Conservation (phyloP, 1,140 invertebrate species). For the Ditylenchus dipsaci region DNA sequence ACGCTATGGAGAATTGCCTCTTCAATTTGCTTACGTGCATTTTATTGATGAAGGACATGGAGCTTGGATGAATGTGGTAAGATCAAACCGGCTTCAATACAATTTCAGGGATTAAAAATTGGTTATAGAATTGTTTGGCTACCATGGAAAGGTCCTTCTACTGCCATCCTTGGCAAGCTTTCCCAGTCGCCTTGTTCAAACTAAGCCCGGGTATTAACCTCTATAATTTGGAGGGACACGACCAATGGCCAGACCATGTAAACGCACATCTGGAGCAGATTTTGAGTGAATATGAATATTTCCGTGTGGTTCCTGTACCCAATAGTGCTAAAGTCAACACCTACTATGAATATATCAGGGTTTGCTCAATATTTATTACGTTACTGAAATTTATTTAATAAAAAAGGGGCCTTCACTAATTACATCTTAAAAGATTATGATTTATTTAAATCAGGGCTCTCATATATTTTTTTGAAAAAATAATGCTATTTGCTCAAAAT, state of each 20-base stretch:
- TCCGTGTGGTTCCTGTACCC: constrained; percentile 10
- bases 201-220: background rate
- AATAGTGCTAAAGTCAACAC: constrained; percentile 12
- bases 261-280: constrained; percentile 10
- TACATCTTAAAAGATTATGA: too few species aligned
- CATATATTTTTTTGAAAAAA: too few species aligned
- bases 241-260: constrained; percentile 5
- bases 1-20: background rate
- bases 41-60: constrained; percentile 29
- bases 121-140: constrained; percentile 18
- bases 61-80: constrained; percentile 17
- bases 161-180: constrained; percentile 32
- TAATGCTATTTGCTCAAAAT: too few species aligned
- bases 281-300: constrained; percentile 14
- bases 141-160: constrained; percentile 20
- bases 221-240: background rate
- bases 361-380: constrained; percentile 5
- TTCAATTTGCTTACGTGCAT: constrained; percentile 16
- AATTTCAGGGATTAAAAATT: background rate
- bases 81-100: background rate
- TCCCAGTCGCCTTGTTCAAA: constrained; percentile 29
- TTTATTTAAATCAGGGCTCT: too few species aligned
- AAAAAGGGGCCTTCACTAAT: too few species aligned
- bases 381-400: too few species aligned
- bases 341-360: constrained; percentile 24